These are phyloP conservation scores for Lumbricus terrestris DNA, from an alignment of 2,888 invertebrate species.

Conservation along the genomic window DNA sequence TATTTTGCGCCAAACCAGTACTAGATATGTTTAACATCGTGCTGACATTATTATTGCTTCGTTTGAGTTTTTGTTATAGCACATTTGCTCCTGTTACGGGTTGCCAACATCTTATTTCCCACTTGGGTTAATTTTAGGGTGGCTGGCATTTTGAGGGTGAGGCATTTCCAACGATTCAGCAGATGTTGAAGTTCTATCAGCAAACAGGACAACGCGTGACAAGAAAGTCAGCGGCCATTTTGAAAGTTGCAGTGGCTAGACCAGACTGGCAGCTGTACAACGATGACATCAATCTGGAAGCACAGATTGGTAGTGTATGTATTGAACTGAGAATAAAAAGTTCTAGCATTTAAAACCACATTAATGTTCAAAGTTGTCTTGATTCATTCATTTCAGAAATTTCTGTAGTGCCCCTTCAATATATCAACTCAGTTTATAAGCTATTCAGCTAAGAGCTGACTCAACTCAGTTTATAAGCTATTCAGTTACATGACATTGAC, in stretches of 20 bases:
- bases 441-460: too few relatives aligned
- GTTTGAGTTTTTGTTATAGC: neutral
- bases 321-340: neutral
- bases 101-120: neutral
- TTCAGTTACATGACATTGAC: too few relatives aligned
- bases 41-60: neutral
- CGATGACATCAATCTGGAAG: constrained; percentile 84
- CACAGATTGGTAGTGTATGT: constrained; percentile 89
- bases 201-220: constrained; percentile 68
- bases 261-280: constrained; percentile 95
- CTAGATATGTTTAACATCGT: neutral
- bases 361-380: too few relatives aligned
- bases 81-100: neutral
- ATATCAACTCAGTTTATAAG: too few relatives aligned
- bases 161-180: constrained; percentile 86
- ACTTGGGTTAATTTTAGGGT: constrained; percentile 64
- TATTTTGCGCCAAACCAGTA: too few relatives aligned
- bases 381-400: too few relatives aligned
- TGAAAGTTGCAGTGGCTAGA: constrained; percentile 79
- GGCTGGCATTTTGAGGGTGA: constrained; percentile 92
- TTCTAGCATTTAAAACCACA: too few relatives aligned
- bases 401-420: too few relatives aligned
- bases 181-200: constrained; percentile 62
- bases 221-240: constrained; percentile 79
- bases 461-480: too few relatives aligned